Conservation (phyloP, 2,113 vertebrate species). For the Oostethus manadensis region DNA sequence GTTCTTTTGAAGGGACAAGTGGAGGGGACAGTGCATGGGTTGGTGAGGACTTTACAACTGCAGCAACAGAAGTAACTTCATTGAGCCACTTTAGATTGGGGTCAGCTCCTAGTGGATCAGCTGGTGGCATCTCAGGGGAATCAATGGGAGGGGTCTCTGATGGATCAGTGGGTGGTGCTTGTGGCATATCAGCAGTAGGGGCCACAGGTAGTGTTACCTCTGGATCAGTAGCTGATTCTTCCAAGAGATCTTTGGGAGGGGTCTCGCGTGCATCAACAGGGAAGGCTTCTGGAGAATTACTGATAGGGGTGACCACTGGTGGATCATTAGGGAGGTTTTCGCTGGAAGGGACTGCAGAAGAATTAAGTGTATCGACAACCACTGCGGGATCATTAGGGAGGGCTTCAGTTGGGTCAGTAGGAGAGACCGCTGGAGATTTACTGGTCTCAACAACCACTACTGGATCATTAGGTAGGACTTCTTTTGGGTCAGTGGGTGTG, state of each 20-base stretch:
- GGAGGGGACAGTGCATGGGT: constrained; percentile 49
- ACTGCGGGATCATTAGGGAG: constrained; percentile 1
- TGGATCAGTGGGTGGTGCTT: constrained; percentile 24
- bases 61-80: constrained; percentile 26
- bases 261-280: constrained; percentile 30
- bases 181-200: constrained; percentile 27
- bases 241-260: constrained; percentile 38
- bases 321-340: constrained; percentile 31
- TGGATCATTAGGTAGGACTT: constrained; percentile 3
- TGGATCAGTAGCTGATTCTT: constrained; percentile 34
- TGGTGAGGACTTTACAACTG: constrained; percentile 55
- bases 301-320: constrained; percentile 18
- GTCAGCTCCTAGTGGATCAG: constrained; percentile 28
- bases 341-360: constrained; percentile 4
- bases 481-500: not conserved
- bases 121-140: constrained; percentile 48
- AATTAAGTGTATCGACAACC: constrained; percentile 5
- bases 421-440: constrained; percentile 5
- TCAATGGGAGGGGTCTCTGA: constrained; percentile 37
- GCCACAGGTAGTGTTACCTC: constrained; percentile 22
- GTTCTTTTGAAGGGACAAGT: constrained; percentile 45
- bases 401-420: not conserved
- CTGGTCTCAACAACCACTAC: not conserved
- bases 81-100: constrained; percentile 27
- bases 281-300: constrained; percentile 36